These are phyloP conservation scores for Volucella inflata DNA, from an alignment of 2,888 invertebrate genomes.

Conservation along the genomic window DNA sequence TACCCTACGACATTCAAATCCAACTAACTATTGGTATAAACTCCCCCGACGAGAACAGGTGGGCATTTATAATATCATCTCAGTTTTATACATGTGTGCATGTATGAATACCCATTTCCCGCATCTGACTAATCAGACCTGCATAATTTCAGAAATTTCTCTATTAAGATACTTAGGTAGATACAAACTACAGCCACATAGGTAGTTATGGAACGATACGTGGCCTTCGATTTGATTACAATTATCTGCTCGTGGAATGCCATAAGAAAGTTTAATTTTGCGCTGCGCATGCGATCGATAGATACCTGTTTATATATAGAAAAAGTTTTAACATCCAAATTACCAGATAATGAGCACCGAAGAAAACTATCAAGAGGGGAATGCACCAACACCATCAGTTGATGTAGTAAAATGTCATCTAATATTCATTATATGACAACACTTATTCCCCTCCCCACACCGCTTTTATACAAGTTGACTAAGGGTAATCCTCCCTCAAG, in stretches of 20 bases:
- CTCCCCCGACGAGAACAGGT: constrained; percentile 11
- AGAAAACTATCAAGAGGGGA: constrained; percentile 24
- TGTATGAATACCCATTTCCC: constrained; percentile 19
- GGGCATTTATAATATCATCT: constrained; percentile 14
- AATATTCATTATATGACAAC: constrained; percentile 60
- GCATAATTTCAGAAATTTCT: constrained; percentile 41
- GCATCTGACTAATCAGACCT: constrained; percentile 50
- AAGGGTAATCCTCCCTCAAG: constrained; percentile 56
- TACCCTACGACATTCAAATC: neutral
- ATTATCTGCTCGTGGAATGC: constrained; percentile 34
- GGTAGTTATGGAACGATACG: constrained; percentile 54
- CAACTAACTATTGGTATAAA: neutral
- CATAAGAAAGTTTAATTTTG: constrained; percentile 23
- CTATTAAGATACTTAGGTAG: neutral
- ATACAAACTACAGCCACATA: constrained; percentile 28
- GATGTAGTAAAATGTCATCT: constrained; percentile 64
- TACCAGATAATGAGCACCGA: constrained; percentile 68
- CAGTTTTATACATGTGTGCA: constrained; percentile 10
- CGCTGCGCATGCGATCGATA: constrained; percentile 66
- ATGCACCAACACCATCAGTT: constrained; percentile 62
- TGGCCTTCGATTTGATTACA: constrained; percentile 70
- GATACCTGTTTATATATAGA: constrained; percentile 15
- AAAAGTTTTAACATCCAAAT: constrained; percentile 65
- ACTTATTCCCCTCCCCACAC: neutral
- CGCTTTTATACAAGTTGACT: constrained; percentile 12